Percentiles rank a stretch among this genome's conserved stretches.
These are phyloP conservation scores for Drosophila suboccidentalis DNA, from an alignment of 2,888 invertebrate species.

Conservation along the genomic window DNA sequence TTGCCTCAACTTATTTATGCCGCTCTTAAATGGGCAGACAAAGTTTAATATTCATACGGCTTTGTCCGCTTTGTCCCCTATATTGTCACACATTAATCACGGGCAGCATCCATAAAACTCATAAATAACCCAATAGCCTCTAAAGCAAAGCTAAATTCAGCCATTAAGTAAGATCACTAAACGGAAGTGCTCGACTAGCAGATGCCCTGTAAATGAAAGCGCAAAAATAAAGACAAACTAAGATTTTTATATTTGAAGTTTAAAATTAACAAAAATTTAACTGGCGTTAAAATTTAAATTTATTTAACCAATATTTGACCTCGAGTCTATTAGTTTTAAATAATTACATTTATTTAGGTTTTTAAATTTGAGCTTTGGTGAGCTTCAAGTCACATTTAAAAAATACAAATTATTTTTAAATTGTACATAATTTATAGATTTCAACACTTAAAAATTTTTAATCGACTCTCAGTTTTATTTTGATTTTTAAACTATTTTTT, in stretches of 20 bases:
- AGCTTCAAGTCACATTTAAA: too few species aligned
- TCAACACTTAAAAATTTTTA: too few species aligned
- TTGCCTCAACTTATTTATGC: slow-evolving; percentile 67
- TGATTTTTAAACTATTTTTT: too few species aligned
- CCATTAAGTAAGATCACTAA: background rate
- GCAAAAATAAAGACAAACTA: too few species aligned
- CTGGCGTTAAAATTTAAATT: background rate
- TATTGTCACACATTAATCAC: slow-evolving; percentile 73
- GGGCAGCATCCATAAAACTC: slow-evolving; percentile 57
- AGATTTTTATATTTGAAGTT: too few species aligned
- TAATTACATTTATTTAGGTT: too few species aligned
- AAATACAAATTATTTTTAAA: background rate
- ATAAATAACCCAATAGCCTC: slow-evolving; percentile 59
- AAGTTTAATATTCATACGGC: slow-evolving; percentile 74
- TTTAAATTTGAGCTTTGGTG: too few species aligned
- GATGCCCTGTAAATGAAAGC: background rate
- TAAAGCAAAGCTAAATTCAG: slow-evolving; percentile 19
- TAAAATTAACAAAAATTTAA: too few species aligned
- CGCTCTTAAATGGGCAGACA: slow-evolving; percentile 65
- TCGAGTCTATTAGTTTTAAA: too few species aligned
- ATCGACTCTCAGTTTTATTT: too few species aligned
- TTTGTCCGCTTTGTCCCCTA: slow-evolving; percentile 24
- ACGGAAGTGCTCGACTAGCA: background rate
- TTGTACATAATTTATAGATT: background rate
- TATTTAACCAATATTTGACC: background rate